These are phyloP conservation scores for Caradrina kadenii DNA, from an alignment of 2,888 invertebrate species.

Conservation along the genomic window DNA sequence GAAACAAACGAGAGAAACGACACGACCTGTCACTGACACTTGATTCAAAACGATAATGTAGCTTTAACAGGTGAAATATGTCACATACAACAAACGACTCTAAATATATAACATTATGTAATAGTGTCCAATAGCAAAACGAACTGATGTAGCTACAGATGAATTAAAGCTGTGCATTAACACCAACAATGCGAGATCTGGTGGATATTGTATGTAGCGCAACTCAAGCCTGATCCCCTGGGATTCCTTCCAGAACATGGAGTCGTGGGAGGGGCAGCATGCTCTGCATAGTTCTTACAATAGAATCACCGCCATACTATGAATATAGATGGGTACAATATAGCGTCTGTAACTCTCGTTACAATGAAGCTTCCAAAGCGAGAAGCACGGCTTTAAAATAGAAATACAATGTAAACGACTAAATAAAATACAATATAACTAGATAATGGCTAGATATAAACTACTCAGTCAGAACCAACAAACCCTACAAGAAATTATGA, in stretches of 20 bases:
- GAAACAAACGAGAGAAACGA: constrained; percentile 13
- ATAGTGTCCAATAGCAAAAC: constrained; percentile 45
- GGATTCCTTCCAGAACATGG: constrained; percentile 60
- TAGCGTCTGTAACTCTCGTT: constrained; percentile 53
- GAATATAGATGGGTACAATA: constrained; percentile 57
- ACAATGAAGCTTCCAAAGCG: constrained; percentile 64
- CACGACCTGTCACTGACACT: constrained; percentile 31
- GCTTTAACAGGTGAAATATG: constrained; percentile 18
- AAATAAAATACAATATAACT: constrained; percentile 60
- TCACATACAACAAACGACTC: constrained; percentile 31
- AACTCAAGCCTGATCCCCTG: constrained; percentile 51
- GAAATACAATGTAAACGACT: constrained; percentile 56
- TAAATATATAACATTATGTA: constrained; percentile 54
- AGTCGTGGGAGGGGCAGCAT: constrained; percentile 75
- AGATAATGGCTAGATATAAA: constrained; percentile 60
- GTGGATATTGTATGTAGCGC: constrained; percentile 48
- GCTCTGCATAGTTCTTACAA: constrained; percentile 70
- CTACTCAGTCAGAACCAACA: constrained; percentile 66
- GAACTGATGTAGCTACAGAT: constrained; percentile 57
- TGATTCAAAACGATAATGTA: constrained; percentile 16
- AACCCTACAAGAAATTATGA: constrained; percentile 67
- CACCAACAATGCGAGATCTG: constrained; percentile 56
- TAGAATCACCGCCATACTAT: constrained; percentile 62
- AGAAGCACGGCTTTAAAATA: constrained; percentile 60
- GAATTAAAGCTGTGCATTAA: constrained; percentile 61